Evolutionary conservation across 2,113 vertebrate genomes (phyloP), one percentile per base, ranked within the genome.

Genomic region (Oryzias javanicus): DNA sequence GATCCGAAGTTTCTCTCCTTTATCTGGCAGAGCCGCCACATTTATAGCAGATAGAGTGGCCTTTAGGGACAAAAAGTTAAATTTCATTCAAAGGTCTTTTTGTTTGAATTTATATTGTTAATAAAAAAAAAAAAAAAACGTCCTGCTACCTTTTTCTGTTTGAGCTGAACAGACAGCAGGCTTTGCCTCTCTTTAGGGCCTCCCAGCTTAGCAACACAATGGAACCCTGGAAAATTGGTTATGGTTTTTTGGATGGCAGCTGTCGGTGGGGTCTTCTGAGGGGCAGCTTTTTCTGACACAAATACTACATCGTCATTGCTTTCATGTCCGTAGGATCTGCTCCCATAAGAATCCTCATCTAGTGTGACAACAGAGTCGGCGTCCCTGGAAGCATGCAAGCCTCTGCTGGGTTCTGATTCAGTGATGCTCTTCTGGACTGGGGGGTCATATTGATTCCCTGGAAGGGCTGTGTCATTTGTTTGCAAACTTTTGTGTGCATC

Each of bases 121-220:
- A 35, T 8, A 35, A 3, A 35, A 35, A 35, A 35, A 35, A 7
- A 35, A 2, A 35, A 35, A 4, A 35, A 35, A 35, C 35, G 12
- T 35, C 35, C 35, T 35, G 35, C 3, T 35, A 98, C 96, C 95
- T 96, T 95, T 68, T 94, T 97, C 74, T 95, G 94, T 48, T 91
- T 91, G 55, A 98, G 92, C 58, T 98, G 93, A 1, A 81, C 49
- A 1, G 85, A 65, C 42, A 97, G 93, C 64, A 85, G 72, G 22
- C 44, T 83, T 40, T 73, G 90, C 50, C 93, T 79, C 49, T 66
- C 81, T 66, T 42, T 76, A 5, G 76, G 67, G 65, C 83, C 76
- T 46, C 51, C 78, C 25, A 54, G 45, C 0, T 74, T 75, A 15
- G 74, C 65, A 0, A 67, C 71, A 20, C 67, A 42, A 45, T 80